phyloP scores from a whole-genome alignment of 2,113 vertebrate species.

The Climacteris rufus region DNA sequence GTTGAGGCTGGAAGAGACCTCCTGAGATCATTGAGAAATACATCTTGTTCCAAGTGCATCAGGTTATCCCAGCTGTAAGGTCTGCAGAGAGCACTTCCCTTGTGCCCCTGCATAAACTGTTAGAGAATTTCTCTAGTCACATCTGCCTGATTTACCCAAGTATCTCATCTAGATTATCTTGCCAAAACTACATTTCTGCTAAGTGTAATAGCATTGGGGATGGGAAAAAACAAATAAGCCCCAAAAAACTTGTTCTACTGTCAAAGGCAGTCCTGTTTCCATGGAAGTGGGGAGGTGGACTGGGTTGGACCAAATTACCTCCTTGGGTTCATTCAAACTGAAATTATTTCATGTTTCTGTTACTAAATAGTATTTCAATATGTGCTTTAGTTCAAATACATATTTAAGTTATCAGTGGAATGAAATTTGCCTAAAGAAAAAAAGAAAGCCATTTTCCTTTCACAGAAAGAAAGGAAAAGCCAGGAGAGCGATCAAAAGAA shows the following conservation, averaged over 20 bases:
- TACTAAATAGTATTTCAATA: not conserved
- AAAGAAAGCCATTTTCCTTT: not conserved
- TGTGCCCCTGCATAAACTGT: not conserved
- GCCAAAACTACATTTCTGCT: not conserved
- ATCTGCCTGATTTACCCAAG: not conserved
- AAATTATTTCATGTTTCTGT: not conserved
- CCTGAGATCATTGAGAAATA: not conserved
- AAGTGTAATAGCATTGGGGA: not conserved
- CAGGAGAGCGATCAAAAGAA: not conserved
- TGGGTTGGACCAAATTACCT: not conserved
- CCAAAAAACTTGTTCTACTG: accelerated
- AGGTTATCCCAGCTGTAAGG: not conserved
- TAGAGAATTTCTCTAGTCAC: not conserved
- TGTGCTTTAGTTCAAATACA: not conserved
- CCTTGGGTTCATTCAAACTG: not conserved
- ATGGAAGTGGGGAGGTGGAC: not conserved
- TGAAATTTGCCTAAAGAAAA: not conserved
- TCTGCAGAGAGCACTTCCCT: not conserved
- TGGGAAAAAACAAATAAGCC: not conserved
- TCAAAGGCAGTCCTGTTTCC: not conserved
- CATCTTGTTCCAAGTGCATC: not conserved
- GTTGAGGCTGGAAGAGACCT: not conserved
- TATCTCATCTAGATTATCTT: not conserved
- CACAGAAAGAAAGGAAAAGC: not conserved
- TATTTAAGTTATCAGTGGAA: not conserved